Percentiles rank a stretch among this genome's conserved stretches.
These are phyloP conservation scores for Larimichthys crocea DNA, from an alignment of 2,113 vertebrate genomes.

Conservation along the genomic window DNA sequence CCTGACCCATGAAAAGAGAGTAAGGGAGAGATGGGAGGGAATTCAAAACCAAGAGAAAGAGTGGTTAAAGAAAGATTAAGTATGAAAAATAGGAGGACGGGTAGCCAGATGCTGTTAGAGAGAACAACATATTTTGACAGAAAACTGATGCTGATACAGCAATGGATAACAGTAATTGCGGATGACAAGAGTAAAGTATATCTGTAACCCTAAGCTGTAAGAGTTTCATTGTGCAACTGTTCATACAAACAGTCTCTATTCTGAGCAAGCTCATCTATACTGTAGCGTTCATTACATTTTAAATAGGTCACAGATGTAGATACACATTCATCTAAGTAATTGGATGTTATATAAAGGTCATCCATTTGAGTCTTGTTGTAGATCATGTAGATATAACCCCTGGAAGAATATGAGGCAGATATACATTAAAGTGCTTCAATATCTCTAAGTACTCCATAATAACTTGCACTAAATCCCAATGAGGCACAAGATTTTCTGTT, in stretches of 20 bases:
- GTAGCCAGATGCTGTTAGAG: background rate
- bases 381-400: background rate
- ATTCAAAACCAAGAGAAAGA: background rate
- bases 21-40: background rate
- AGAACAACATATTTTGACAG: background rate
- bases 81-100: background rate
- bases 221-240: background rate
- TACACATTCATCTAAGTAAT: conserved; percentile 35
- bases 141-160: background rate
- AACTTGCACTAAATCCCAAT: background rate
- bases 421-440: background rate
- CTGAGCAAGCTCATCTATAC: background rate
- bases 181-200: background rate
- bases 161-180: background rate
- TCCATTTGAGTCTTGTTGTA: background rate
- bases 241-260: background rate
- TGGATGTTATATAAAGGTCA: background rate
- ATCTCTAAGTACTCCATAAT: background rate
- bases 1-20: conserved; percentile 21
- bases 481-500: background rate
- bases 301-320: conserved; percentile 42
- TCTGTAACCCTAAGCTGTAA: background rate
- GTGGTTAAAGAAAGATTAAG: background rate
- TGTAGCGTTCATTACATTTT: conserved; percentile 1
- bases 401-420: background rate